phyloP scores from a whole-genome alignment of 2,797 vertebrate genomes.

The Amazonetta brasiliensis region DNA sequence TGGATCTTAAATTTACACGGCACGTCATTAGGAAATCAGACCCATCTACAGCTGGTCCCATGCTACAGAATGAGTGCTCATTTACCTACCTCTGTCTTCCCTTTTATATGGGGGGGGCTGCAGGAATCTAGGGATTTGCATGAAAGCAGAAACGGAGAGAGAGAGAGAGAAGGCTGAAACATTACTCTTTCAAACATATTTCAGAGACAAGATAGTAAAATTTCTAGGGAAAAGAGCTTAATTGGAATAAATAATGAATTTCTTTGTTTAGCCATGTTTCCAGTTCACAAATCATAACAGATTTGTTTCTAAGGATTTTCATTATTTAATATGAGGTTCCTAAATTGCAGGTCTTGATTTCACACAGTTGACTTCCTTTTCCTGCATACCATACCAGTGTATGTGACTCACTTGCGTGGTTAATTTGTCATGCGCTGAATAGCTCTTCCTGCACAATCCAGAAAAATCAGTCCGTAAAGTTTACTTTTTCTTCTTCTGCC shows the following conservation, averaged over 20 bases:
- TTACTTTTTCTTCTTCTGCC: slow-evolving; percentile 28
- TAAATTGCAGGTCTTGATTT: slow-evolving; percentile 68
- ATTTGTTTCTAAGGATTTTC: slow-evolving; percentile 45
- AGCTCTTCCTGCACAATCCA: slow-evolving; percentile 66
- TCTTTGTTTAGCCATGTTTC: not conserved
- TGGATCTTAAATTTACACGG: too few relatives aligned
- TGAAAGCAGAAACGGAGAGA: not conserved
- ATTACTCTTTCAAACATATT: not conserved
- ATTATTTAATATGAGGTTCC: slow-evolving; percentile 42
- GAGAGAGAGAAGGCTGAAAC: not conserved
- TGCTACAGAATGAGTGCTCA: not conserved
- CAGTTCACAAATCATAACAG: slow-evolving; percentile 5
- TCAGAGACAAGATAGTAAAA: not conserved
- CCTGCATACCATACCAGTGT: slow-evolving; percentile 67
- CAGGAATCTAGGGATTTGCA: not conserved
- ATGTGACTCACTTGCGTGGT: slow-evolving; percentile 72
- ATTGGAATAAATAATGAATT: not conserved
- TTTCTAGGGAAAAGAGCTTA: not conserved
- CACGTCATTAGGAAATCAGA: not conserved
- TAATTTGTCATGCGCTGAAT: slow-evolving; percentile 68
- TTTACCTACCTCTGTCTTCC: not conserved
- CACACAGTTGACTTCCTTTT: slow-evolving; percentile 67
- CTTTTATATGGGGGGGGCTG: not conserved
- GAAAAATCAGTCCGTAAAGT: slow-evolving; percentile 38
- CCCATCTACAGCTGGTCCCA: not conserved